Evolutionary conservation across 1,140 invertebrate genomes (phyloP).

Genomic region (Bombus impatiens): DNA sequence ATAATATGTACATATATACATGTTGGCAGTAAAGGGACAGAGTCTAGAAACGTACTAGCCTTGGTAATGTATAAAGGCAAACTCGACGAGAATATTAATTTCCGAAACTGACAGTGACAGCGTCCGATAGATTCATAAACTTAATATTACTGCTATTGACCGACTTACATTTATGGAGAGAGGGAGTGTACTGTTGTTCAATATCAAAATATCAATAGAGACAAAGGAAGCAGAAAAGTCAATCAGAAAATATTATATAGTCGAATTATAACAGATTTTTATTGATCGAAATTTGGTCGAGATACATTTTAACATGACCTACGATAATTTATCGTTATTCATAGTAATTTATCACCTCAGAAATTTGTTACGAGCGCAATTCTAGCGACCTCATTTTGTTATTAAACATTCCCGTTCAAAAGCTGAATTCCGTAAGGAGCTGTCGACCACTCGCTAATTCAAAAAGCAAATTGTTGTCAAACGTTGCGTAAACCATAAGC

Average conservation of each 20-base stretch:
- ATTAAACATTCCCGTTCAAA: too few species aligned
- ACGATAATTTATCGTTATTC: conserved; percentile 15
- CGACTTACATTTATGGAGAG: too few species aligned
- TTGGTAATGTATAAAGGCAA: too few species aligned
- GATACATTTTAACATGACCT: background rate
- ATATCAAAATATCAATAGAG: background rate
- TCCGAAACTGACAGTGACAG: too few species aligned
- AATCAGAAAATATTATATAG: conserved; percentile 7
- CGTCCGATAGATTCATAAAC: too few species aligned
- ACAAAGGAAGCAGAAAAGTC: background rate
- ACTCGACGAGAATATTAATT: too few species aligned
- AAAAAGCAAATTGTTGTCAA: background rate
- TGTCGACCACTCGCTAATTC: background rate
- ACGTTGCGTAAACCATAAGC: background rate
- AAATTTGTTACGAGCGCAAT: conserved; percentile 2
- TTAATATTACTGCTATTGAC: too few species aligned
- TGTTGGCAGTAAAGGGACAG: too few species aligned
- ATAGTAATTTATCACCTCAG: too few species aligned
- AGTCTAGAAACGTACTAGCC: too few species aligned
- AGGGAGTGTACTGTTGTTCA: background rate
- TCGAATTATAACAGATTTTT: background rate
- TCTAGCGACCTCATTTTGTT: background rate
- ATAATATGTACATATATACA: too few species aligned
- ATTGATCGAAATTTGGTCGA: background rate
- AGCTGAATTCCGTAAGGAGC: background rate